phyloP scores from a whole-genome alignment of 53 echinoderm and acorn worm species.

The Paracentrotus lividus region DNA sequence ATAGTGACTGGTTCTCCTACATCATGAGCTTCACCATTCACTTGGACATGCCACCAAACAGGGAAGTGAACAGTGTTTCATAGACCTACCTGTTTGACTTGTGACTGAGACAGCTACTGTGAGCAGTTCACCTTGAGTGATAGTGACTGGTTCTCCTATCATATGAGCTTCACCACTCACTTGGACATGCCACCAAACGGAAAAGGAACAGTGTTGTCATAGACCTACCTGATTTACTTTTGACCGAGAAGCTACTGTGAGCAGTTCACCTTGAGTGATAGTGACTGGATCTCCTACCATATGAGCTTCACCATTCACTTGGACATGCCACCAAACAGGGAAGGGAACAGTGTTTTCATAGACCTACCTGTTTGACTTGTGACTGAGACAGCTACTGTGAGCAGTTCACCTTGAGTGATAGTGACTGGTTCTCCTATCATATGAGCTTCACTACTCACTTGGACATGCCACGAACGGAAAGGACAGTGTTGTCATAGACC shows the following conservation, averaged over 20 bases:
- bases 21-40: conserved; percentile 73
- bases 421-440: too few species aligned
- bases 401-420: too few species aligned
- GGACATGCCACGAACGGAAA: too few species aligned
- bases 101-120: conserved; percentile 68
- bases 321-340: conserved; percentile 91
- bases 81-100: conserved; percentile 72
- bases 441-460: too few species aligned
- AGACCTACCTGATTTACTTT: conserved; percentile 73
- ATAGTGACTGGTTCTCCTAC: conserved; percentile 62
- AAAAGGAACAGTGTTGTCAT: conserved; percentile 84
- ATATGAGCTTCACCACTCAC: conserved; percentile 74
- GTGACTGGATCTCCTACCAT: conserved; percentile 66
- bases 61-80: conserved; percentile 78
- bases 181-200: conserved; percentile 91
- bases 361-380: too few species aligned
- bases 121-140: conserved; percentile 72
- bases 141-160: conserved; percentile 63
- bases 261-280: conserved; percentile 68
- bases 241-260: conserved; percentile 67
- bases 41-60: conserved; percentile 84
- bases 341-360: conserved; percentile 88
- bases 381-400: too few species aligned
- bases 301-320: conserved; percentile 74
- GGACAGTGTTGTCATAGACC: background rate